Base-by-base conservation (phyloP, 64 coral and sea anemone species). In the Cladopsammia gracilis region DNA sequence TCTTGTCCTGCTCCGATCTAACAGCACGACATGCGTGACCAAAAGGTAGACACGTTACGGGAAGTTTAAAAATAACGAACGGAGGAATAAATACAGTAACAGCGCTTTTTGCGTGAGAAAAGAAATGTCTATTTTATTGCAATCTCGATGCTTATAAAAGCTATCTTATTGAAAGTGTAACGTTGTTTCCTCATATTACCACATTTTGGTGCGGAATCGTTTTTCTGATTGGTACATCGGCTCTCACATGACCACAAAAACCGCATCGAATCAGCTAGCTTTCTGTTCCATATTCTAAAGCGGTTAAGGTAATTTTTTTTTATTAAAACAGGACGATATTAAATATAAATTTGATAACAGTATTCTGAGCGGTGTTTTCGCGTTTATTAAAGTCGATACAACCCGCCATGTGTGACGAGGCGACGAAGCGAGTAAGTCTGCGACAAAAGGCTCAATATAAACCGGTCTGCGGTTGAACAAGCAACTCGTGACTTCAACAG, bases 401-500 rank as follows among this genome's bases (percentile, higher is more conserved):
- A 64, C 59, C 79, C 43, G 59, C 59, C 26, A 19, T 83, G 58
- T 47, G 79, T 59, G 18, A 83, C 79, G 56, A 83, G 25, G 3
- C 15, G 58, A 62, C 79, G 18, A 44, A 44, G 16, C 72, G 43
- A 75, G 72, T 11, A 20, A 49, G 44, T 48, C 15, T 3, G 2
- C 42, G 5, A 80, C 34, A 83, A 84, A 75, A 84, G 45, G 80
- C 80, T 84, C 80, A 68, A 48, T 47, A 14, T 24, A 9, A 46
- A 84, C 60, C 44, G 80, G 80, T 67, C 61, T 84, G 80, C 80
- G 80, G 80, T 84, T 84, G 46, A 84, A 67, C 80, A 66, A 64
- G 13, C 13, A 61, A 82, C 10, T 62, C 79, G 59, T 62, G 77
- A 79, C 77, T 15, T 0, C 2, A 49, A 15, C 16, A 59, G 57